Base-by-base conservation (phyloP, 2,797 vertebrate species). In the Urocyon cinereoargenteus region DNA sequence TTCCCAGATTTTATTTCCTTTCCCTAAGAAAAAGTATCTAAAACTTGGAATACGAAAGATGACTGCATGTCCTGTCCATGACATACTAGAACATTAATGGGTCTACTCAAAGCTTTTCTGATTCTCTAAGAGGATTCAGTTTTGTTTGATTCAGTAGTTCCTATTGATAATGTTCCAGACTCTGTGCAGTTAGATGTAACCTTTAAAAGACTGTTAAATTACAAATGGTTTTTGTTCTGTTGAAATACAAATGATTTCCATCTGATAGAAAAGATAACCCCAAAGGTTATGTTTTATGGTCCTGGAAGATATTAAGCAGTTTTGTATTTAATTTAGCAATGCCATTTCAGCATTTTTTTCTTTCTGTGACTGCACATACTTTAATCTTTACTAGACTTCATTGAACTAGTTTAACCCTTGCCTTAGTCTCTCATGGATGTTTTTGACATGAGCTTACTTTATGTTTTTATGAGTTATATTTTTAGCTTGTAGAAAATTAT, bases 191-290 rank as follows among this genome's bases (percentile, higher is more conserved):
- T 78, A 94, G 53, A 86, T 72, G 55, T 79, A 93, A 96, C 86
- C 82, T 96, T 96, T 93, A 88, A 66, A 95, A 96, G n/a, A 64
- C 16, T 73, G 19, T 88, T 97, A 95, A 96, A 82, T 70, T 90
- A 45, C 73, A 95, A 94, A 91, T 96, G 62, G 93, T 86, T 96
- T 97, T 94, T 96, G 57, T 88, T 45, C 77, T 77, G 36, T 92
- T 84, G 66, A 87, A 68, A 96, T 70, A 83, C 51, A 96, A 87
- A 93, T 90, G 18, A 96, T 91, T 92, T 95, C 83, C 93, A 55
- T 78, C 26, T 70, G 12, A 84, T 59, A 62, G 68, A 92, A 93
- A 93, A 92, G 70, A 45, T 81, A 96, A 91, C n/a, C 75, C 12
- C 51, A 75, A 92, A 86, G 87, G 28, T 94, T 92, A 93, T 6